Base-by-base conservation (phyloP, 2,797 vertebrate genomes). In the Clamator glandarius region DNA sequence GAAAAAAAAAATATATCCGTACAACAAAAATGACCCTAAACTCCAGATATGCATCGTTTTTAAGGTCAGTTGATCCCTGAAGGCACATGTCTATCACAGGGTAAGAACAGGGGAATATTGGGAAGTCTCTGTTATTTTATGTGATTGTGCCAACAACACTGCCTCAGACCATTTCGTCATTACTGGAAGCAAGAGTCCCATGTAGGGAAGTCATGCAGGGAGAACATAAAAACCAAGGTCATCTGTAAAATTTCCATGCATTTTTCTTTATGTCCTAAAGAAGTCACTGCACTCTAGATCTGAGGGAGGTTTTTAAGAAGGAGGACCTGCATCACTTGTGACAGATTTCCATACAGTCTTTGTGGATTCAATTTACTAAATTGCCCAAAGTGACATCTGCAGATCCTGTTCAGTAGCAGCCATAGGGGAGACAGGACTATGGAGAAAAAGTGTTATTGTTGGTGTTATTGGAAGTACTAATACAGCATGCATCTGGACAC, bases 41-140 rank as follows among this genome's bases (percentile, higher is more conserved):
- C 69, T 92, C 26, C 58, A 94, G 55, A 86, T 83, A 55, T 46
- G 31, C 55, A 73, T 81, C 4, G 51, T 36, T 86, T 77, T 74
- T 74, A 94, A 94, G 68, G 90, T 94, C 77, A 92, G n/a, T 26
- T 77, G 39, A 59, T 74, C 85, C 90, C 90, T 77, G 75, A 64
- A 92, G 91, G 84, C 18, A 48, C 46, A 48, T 48, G 21, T 48
- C 46, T 48, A 52, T 76, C 77, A 57, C 57, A 72, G 61, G 18
- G 41, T 19, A 87, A 64, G 33, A 83, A 51, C 8, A 70, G n/a
- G 12, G 66, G 11, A 89, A 28, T 77, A 78, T 80, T 68, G 74
- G 63, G 61, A 91, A 78, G 35, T 3, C 29, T 76, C 44, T 5
- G 1, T 33, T 77, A 15, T 64, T 84, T 85, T 55, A 83, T 57